Conservation (phyloP, 1,140 invertebrate species). For the Zaprionus gabonicus region DNA sequence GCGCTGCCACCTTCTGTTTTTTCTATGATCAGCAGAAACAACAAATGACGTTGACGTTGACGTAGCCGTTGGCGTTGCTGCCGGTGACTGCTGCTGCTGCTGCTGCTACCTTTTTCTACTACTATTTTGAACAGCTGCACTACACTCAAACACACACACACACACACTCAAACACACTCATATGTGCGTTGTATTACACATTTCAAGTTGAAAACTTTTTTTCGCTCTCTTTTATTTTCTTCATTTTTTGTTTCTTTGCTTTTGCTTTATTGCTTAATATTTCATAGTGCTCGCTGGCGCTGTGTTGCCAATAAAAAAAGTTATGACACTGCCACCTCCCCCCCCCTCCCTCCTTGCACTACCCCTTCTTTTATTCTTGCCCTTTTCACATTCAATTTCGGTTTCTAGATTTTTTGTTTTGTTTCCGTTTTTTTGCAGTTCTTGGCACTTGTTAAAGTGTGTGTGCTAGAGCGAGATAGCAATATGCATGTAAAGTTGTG, state of each 20-base stretch:
- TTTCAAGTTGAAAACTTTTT: slow-evolving; percentile 54
- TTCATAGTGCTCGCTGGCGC: slow-evolving; percentile 40
- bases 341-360: slow-evolving; percentile 2
- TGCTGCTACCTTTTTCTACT: slow-evolving; percentile 43
- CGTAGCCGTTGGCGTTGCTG: slow-evolving; percentile 2
- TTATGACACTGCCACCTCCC: slow-evolving; percentile 28
- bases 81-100: slow-evolving; percentile 19
- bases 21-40: slow-evolving; percentile 25
- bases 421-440: slow-evolving; percentile 19
- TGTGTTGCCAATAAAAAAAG: slow-evolving; percentile 52
- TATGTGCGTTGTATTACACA: slow-evolving; percentile 35
- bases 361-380: background rate
- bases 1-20: slow-evolving; percentile 4
- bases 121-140: slow-evolving; percentile 45
- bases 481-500: slow-evolving; percentile 2
- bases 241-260: slow-evolving; percentile 40
- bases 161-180: background rate
- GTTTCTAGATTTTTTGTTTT: slow-evolving; percentile 13
- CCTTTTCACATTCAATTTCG: slow-evolving; percentile 34
- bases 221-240: slow-evolving; percentile 31
- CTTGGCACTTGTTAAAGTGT: slow-evolving; percentile 20
- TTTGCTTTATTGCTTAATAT: slow-evolving; percentile 64
- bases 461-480: background rate
- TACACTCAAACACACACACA: slow-evolving; percentile 8
- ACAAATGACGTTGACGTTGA: slow-evolving; percentile 29